Evolutionary conservation across 2,797 vertebrate species (phyloP).

Genomic region (Vultur gryphus): DNA sequence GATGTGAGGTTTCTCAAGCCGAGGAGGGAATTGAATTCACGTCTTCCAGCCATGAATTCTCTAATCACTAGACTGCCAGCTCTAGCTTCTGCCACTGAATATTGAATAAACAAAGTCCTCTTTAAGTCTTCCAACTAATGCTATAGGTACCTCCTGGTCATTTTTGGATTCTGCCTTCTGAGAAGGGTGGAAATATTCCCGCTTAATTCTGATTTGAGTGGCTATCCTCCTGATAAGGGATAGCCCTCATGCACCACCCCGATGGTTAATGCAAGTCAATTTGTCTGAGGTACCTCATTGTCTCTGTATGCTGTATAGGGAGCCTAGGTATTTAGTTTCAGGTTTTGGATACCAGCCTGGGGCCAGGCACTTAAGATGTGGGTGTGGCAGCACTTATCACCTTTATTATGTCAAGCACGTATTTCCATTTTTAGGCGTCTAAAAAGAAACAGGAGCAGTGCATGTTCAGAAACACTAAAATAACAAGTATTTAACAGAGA

Average conservation of each 20-base stretch:
- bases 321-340: background rate
- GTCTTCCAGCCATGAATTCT: background rate
- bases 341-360: background rate
- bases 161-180: background rate
- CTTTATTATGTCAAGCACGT: background rate
- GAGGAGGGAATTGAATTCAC: background rate
- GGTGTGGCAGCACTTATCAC: background rate
- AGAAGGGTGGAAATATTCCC: background rate
- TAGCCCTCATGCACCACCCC: background rate
- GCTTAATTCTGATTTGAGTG: background rate
- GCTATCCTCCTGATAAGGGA: background rate
- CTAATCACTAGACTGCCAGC: background rate
- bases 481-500: background rate
- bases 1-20: background rate
- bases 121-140: background rate
- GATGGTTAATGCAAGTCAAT: background rate
- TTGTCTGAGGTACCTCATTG: background rate
- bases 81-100: background rate
- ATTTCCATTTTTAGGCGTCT: background rate
- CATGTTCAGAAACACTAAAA: background rate
- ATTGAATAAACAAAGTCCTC: background rate
- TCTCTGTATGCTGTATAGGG: background rate
- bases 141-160: background rate
- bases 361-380: background rate
- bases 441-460: background rate